Percentiles rank a stretch among this genome's conserved stretches.
Conservation (phyloP, 1,140 invertebrate genomes). For the Amyelois transitella region DNA sequence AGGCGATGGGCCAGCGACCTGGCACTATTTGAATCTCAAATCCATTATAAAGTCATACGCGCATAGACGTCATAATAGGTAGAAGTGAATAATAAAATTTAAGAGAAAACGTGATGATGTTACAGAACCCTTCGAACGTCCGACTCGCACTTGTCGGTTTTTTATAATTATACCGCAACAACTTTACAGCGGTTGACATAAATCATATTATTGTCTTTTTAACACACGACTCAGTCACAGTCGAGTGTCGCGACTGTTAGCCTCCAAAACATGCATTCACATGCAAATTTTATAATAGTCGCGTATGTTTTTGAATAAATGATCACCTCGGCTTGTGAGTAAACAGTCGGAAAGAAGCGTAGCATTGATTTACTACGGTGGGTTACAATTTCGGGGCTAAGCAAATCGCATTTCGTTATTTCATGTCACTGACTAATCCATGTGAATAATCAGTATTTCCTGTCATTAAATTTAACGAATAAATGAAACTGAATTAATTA, state of each 20-base stretch:
- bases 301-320: constrained; percentile 48
- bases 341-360: constrained; percentile 16
- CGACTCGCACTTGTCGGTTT: not conserved
- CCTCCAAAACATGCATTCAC: constrained; percentile 36
- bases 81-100: too few relatives aligned
- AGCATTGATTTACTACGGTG: constrained; percentile 30
- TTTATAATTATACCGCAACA: not conserved
- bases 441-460: too few relatives aligned
- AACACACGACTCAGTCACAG: constrained; percentile 28
- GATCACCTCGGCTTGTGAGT: constrained; percentile 41
- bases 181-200: not conserved
- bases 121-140: not conserved
- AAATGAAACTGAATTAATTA: too few relatives aligned
- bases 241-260: constrained; percentile 20
- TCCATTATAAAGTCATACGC: too few relatives aligned
- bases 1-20: too few relatives aligned
- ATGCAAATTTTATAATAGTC: constrained; percentile 28
- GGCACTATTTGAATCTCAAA: too few relatives aligned
- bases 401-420: too few relatives aligned
- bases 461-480: too few relatives aligned
- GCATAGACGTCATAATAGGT: too few relatives aligned
- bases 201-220: constrained; percentile 16
- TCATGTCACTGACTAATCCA: too few relatives aligned
- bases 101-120: too few relatives aligned
- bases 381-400: not conserved